These are phyloP conservation scores for Crioceris asparagi DNA, from an alignment of 2,888 invertebrate genomes.

Conservation along the genomic window DNA sequence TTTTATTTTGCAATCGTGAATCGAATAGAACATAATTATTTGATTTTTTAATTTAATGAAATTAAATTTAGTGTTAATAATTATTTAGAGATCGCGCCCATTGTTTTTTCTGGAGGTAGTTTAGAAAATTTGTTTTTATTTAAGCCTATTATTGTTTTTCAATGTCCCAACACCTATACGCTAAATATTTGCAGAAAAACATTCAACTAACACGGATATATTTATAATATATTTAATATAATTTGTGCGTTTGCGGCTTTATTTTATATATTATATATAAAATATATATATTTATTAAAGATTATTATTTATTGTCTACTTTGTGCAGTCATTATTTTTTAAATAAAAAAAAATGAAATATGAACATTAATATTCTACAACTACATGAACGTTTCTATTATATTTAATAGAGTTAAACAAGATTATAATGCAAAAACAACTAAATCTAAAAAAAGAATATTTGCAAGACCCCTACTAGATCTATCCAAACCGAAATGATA, in stretches of 20 bases:
- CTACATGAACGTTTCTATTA: constrained; percentile 3
- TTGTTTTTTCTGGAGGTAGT: too few relatives aligned
- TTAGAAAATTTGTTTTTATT: too few relatives aligned
- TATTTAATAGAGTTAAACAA: constrained; percentile 15
- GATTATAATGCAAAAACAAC: constrained; percentile 30
- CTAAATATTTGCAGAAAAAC: constrained; percentile 24
- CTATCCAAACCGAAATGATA: constrained; percentile 31
- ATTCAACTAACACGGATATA: constrained; percentile 19
- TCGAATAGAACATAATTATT: too few relatives aligned
- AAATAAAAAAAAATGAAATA: constrained; percentile 13
- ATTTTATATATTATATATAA: constrained; percentile 13
- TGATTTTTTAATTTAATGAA: too few relatives aligned
- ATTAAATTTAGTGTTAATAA: too few relatives aligned
- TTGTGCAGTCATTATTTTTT: constrained; percentile 35
- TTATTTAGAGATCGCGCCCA: too few relatives aligned
- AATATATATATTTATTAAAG: constrained; percentile 17
- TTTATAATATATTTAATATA: constrained; percentile 2
- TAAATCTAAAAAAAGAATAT: constrained; percentile 27
- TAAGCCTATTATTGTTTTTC: constrained; percentile 27
- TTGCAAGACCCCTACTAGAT: constrained; percentile 34
- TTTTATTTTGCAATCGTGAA: too few relatives aligned
- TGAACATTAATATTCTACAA: not conserved
- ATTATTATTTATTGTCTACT: constrained; percentile 34
- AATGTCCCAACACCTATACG: constrained; percentile 33
- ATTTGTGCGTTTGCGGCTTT: constrained; percentile 13